Conservation (phyloP, 1,140 invertebrate genomes). For the Limonius californicus region DNA sequence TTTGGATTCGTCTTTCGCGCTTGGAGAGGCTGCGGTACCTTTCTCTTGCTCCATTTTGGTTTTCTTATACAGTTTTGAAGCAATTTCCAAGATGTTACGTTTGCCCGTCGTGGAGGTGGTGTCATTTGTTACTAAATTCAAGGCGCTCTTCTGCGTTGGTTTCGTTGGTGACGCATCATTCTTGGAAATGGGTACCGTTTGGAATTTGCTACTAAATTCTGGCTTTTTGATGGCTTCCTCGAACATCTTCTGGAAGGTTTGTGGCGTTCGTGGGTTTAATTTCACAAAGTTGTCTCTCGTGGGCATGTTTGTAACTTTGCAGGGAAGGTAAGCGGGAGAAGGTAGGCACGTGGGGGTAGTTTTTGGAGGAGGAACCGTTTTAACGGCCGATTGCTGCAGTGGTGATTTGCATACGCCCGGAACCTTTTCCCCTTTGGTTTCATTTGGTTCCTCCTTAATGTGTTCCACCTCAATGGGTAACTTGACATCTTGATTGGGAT, state of each 20-base stretch:
- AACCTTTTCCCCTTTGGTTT: not conserved
- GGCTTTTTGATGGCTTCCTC: slow-evolving; percentile 43
- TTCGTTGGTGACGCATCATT: not conserved
- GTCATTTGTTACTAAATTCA: slow-evolving; percentile 17
- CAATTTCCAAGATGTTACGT: slow-evolving; percentile 42
- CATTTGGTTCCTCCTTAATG: not conserved
- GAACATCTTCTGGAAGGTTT: slow-evolving; percentile 46
- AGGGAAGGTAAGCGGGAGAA: not conserved
- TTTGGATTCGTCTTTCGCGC: too few species aligned
- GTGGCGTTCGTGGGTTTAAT: slow-evolving; percentile 27
- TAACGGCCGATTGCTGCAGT: slow-evolving; percentile 8
- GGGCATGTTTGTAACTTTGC: not conserved
- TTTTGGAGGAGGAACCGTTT: slow-evolving; percentile 24
- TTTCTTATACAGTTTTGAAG: slow-evolving; percentile 39
- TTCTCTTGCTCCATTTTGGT: slow-evolving; percentile 37
- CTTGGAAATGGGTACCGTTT: not conserved
- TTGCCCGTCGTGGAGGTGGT: slow-evolving; percentile 14
- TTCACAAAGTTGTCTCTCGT: not conserved
- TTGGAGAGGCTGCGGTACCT: not conserved
- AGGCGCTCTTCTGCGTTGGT: slow-evolving; percentile 9
- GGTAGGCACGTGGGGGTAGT: slow-evolving; percentile 17
- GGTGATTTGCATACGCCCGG: not conserved
- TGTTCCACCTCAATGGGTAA: not conserved
- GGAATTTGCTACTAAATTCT: not conserved
- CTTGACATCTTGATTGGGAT: not conserved